phyloP scores from a whole-genome alignment of 2,797 vertebrate genomes.

The Chaenodraco wilsoni region DNA sequence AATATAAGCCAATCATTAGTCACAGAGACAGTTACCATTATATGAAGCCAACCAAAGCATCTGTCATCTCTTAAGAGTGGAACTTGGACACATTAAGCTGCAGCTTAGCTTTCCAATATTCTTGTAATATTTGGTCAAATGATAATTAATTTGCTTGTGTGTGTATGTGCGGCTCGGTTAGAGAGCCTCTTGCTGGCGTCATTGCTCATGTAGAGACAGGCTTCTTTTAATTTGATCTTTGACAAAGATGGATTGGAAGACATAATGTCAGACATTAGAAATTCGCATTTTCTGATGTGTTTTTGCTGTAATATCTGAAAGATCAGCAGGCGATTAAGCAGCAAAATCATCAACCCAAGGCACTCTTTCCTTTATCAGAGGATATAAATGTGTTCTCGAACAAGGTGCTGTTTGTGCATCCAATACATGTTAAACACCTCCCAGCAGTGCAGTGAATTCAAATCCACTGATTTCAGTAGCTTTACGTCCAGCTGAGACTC shows the following conservation, averaged over 20 bases:
- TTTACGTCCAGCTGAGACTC: constrained; percentile 62
- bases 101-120: constrained; percentile 20
- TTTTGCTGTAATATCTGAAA: constrained; percentile 20
- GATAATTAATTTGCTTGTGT: constrained; percentile 35
- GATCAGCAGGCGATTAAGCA: constrained; percentile 18
- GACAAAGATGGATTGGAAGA: constrained; percentile 55
- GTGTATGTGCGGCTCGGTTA: not conserved
- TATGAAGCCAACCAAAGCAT: constrained; percentile 23
- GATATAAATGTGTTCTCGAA: constrained; percentile 26
- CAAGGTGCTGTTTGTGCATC: constrained; percentile 56
- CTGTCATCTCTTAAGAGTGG: constrained; percentile 23
- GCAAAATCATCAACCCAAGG: constrained; percentile 24
- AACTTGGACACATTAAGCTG: constrained; percentile 25
- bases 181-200: constrained; percentile 31
- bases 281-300: constrained; percentile 26
- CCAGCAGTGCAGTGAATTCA: constrained; percentile 47
- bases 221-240: constrained; percentile 51
- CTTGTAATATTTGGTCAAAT: constrained; percentile 36
- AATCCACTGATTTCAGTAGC: constrained; percentile 39
- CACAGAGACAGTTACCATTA: not conserved
- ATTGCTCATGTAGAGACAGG: constrained; percentile 9
- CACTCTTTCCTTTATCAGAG: constrained; percentile 10
- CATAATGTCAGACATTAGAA: constrained; percentile 28
- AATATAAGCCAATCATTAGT: not conserved
- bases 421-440: constrained; percentile 38